A percentile compares a stretch with the other conserved stretches of the same genome.
Conservation (phyloP, 2,888 invertebrate genomes). For the Galerucella pusilla region DNA sequence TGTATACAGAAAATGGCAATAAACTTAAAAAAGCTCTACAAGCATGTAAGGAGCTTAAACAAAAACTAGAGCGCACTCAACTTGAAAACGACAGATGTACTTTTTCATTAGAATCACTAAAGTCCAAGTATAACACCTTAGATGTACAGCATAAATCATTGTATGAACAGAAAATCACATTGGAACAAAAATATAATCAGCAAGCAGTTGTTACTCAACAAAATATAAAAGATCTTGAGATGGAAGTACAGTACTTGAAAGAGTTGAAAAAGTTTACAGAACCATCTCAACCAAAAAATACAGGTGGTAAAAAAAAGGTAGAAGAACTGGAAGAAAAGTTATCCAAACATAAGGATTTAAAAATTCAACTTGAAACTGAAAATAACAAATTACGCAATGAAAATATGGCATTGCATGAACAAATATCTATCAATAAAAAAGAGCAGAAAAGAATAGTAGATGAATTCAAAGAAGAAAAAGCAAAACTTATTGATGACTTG, state of each 20-base stretch:
- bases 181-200: constrained; percentile 49
- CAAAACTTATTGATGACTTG: constrained; percentile 15
- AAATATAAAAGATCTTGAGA: constrained; percentile 46
- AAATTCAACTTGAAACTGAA: constrained; percentile 24
- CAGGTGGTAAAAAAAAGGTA: constrained; percentile 18
- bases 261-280: constrained; percentile 30
- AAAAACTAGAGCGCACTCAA: constrained; percentile 44
- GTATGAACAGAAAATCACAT: constrained; percentile 27
- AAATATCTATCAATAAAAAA: constrained; percentile 16
- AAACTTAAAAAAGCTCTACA: constrained; percentile 46
- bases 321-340: constrained; percentile 39
- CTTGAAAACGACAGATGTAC: constrained; percentile 48
- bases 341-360: constrained; percentile 37
- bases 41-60: constrained; percentile 45
- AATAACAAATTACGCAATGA: constrained; percentile 35
- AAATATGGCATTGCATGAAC: constrained; percentile 30
- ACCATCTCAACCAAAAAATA: constrained; percentile 33
- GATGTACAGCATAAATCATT: constrained; percentile 42
- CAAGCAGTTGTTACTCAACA: constrained; percentile 47
- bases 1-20: constrained; percentile 46
- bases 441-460: constrained; percentile 26
- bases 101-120: constrained; percentile 39
- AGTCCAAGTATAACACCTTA: constrained; percentile 41
- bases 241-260: constrained; percentile 40
- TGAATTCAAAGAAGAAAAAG: constrained; percentile 26